A percentile compares a stretch with the other conserved stretches of the same genome.
These are phyloP conservation scores for Temnothorax rugatulus DNA, from an alignment of 2,888 invertebrate species.

Conservation along the genomic window DNA sequence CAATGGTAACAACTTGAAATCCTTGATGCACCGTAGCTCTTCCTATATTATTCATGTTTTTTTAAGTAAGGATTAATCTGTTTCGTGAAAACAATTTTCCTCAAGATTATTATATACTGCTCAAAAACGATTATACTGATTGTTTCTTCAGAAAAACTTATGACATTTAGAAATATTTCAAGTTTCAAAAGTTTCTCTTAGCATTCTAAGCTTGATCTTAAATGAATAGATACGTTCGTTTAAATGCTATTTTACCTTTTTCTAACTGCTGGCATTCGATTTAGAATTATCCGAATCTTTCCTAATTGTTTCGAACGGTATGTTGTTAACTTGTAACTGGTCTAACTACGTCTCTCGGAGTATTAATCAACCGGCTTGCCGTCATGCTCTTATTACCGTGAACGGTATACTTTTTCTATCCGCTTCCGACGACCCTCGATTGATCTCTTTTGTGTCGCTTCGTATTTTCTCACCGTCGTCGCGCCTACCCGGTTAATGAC, in stretches of 20 bases:
- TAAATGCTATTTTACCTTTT: neutral
- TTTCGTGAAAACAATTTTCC: neutral
- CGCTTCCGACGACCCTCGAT: slow-evolving; percentile 40
- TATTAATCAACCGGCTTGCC: slow-evolving; percentile 36
- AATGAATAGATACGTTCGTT: neutral
- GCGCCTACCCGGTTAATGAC: slow-evolving; percentile 44
- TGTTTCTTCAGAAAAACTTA: neutral
- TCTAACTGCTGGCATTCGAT: neutral
- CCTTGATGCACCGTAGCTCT: neutral
- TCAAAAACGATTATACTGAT: neutral
- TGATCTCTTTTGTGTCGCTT: slow-evolving; percentile 49
- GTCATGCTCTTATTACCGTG: slow-evolving; percentile 47
- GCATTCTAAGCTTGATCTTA: neutral
- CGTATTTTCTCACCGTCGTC: slow-evolving; percentile 37
- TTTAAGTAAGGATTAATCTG: neutral
- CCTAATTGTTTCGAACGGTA: slow-evolving; percentile 13
- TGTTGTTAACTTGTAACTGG: slow-evolving; percentile 11
- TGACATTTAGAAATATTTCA: neutral
- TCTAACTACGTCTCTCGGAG: slow-evolving; percentile 3
- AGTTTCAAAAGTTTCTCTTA: neutral
- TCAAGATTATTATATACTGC: neutral
- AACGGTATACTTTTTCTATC: slow-evolving; percentile 49
- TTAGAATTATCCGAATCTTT: neutral
- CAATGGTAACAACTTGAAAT: neutral
- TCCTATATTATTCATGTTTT: neutral